Percentiles rank a stretch among this genome's conserved stretches.
Conservation (phyloP, 2,113 vertebrate species). For the Elanus axillaris region DNA sequence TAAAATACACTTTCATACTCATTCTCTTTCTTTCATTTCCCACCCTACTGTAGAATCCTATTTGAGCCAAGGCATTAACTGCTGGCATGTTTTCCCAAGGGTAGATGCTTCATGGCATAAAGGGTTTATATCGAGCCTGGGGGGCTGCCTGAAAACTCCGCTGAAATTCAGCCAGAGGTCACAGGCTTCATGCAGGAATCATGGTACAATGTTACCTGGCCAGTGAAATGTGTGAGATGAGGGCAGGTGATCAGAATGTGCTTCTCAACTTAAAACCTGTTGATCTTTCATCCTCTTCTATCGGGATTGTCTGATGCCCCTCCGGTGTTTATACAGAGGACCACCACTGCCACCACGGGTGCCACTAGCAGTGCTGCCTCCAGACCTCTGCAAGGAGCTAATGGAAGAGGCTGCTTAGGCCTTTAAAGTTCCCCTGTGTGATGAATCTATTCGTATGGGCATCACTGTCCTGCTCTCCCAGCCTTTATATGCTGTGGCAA, state of each 20-base stretch:
- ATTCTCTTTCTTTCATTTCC: not conserved
- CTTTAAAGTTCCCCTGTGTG: not conserved
- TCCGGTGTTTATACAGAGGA: not conserved
- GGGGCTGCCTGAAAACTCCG: not conserved
- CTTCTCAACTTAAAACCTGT: not conserved
- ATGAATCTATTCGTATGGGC: not conserved
- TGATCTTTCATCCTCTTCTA: not conserved
- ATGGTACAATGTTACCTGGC: not conserved
- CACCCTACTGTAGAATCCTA: not conserved
- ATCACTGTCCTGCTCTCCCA: not conserved
- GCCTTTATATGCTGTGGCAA: not conserved
- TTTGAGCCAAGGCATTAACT: slow-evolving; percentile 2
- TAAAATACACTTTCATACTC: not conserved
- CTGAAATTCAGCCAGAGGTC: not conserved
- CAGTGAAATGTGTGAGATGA: not conserved
- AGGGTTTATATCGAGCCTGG: not conserved
- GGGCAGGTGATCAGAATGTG: not conserved
- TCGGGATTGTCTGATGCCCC: not conserved
- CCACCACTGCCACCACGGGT: not conserved
- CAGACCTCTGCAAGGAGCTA: not conserved
- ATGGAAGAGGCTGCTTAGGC: not conserved
- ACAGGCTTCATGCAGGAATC: not conserved
- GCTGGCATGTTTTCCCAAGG: not conserved
- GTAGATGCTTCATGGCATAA: not conserved
- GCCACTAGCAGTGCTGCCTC: not conserved